Percentiles rank a stretch among this genome's conserved stretches.
Evolutionary conservation across 1,140 invertebrate species (phyloP).

Genomic region (Eciton burchellii): DNA sequence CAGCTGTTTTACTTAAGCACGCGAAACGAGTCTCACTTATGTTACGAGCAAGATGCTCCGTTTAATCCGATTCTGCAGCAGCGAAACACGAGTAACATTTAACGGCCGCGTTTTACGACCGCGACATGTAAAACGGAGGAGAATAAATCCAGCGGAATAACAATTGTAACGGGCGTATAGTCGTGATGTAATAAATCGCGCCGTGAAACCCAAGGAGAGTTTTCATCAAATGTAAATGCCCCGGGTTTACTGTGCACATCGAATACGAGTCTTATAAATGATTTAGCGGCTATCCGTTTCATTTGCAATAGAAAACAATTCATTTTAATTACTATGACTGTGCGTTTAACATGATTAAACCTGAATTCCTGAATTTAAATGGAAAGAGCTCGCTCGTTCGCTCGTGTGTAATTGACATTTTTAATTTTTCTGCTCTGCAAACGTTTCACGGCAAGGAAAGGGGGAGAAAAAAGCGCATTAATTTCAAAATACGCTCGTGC

Average conservation of each 20-base stretch:
- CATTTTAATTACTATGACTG: background rate
- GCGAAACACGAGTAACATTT: constrained; percentile 50
- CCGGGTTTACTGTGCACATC: constrained; percentile 40
- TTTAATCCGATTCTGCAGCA: constrained; percentile 32
- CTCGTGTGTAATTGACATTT: background rate
- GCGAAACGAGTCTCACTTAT: background rate
- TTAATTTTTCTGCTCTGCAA: constrained; percentile 8
- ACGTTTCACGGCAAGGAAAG: background rate
- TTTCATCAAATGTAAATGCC: constrained; percentile 59
- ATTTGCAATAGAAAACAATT: background rate
- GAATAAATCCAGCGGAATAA: constrained; percentile 55
- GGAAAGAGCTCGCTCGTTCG: background rate
- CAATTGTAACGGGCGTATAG: constrained; percentile 55
- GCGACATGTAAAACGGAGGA: constrained; percentile 54
- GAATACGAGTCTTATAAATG: constrained; percentile 53
- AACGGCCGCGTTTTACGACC: constrained; percentile 46
- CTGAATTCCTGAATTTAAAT: constrained; percentile 8
- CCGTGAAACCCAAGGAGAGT: constrained; percentile 54
- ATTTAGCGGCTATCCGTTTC: constrained; percentile 24
- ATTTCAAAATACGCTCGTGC: background rate
- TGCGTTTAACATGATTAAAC: background rate
- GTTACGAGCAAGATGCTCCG: background rate
- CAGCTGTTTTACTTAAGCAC: background rate
- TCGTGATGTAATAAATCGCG: constrained; percentile 54
- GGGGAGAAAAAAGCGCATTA: background rate